These are phyloP conservation scores for Heliconius hermathena DNA, from an alignment of 1,140 invertebrate genomes.

Conservation along the genomic window DNA sequence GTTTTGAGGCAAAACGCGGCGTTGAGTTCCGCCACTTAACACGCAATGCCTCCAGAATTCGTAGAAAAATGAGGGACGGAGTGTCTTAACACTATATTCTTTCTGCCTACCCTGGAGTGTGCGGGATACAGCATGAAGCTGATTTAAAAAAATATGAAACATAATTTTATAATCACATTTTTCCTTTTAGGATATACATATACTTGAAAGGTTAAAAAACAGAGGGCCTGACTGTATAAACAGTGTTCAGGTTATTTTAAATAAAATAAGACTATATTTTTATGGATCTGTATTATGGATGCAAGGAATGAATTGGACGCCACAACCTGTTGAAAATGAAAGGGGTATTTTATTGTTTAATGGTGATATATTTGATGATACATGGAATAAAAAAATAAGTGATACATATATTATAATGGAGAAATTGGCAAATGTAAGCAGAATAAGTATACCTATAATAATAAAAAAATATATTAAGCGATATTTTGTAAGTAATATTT, in stretches of 20 bases:
- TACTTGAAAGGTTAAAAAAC: constrained; percentile 60
- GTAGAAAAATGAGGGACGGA: too few relatives aligned
- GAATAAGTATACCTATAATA: neutral
- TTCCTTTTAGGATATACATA: constrained; percentile 55
- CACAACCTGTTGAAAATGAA: constrained; percentile 70
- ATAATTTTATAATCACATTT: neutral
- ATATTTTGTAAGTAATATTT: neutral
- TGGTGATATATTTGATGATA: constrained; percentile 77
- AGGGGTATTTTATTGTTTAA: constrained; percentile 72
- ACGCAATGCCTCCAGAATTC: too few relatives aligned
- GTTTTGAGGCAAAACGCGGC: too few relatives aligned
- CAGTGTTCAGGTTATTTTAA: constrained; percentile 36
- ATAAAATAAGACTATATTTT: constrained; percentile 49
- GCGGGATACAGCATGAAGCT: too few relatives aligned
- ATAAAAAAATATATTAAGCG: neutral
- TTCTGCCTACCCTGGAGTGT: too few relatives aligned
- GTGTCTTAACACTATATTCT: too few relatives aligned
- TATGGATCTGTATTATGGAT: constrained; percentile 74
- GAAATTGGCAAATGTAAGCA: constrained; percentile 54
- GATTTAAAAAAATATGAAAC: too few relatives aligned
- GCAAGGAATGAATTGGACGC: constrained; percentile 60
- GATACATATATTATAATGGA: constrained; percentile 64
- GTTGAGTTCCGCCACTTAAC: too few relatives aligned
- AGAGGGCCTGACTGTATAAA: constrained; percentile 67
- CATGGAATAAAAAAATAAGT: constrained; percentile 52